phyloP scores from a whole-genome alignment of 2,797 vertebrate genomes.

The Sternotherus odoratus region DNA sequence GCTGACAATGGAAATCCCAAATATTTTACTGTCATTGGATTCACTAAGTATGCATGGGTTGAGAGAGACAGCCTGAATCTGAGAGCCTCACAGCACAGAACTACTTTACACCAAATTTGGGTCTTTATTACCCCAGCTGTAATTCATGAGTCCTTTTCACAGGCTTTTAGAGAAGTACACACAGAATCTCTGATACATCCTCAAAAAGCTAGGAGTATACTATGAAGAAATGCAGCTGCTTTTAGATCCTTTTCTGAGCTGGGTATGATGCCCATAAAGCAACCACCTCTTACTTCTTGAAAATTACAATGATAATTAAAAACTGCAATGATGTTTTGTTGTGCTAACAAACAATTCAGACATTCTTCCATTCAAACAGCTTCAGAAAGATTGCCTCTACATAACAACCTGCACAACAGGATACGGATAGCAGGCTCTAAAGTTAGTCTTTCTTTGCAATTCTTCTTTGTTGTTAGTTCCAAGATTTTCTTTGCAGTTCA shows the following conservation, averaged over 20 bases:
- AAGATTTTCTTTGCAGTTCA: conserved; percentile 68
- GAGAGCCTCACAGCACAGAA: conserved; percentile 79
- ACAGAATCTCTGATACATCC: conserved; percentile 66
- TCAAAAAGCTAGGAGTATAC: conserved; percentile 76
- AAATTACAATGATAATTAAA: conserved; percentile 72
- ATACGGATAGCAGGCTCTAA: conserved; percentile 50
- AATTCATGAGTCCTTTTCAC: conserved; percentile 43
- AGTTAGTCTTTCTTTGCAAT: conserved; percentile 57
- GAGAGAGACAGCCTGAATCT: conserved; percentile 65
- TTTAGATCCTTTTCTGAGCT: conserved; percentile 73
- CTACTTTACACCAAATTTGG: conserved; percentile 82
- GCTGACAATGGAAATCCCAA: conserved; percentile 75
- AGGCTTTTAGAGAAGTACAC: conserved; percentile 29
- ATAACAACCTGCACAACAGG: conserved; percentile 36
- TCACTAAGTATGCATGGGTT: background rate
- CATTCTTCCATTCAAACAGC: conserved; percentile 48
- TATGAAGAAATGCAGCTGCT: conserved; percentile 78
- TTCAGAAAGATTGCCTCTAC: conserved; percentile 48
- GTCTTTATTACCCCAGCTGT: conserved; percentile 77
- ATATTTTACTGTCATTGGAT: conserved; percentile 72
- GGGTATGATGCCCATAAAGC: conserved; percentile 73
- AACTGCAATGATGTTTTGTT: conserved; percentile 48
- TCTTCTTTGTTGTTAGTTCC: conserved; percentile 73
- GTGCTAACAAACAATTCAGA: conserved; percentile 61
- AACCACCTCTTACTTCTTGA: conserved; percentile 56